A percentile compares a stretch with the other conserved stretches of the same genome.
Conservation (phyloP, 2,888 invertebrate genomes). For the Trilocha varians region DNA sequence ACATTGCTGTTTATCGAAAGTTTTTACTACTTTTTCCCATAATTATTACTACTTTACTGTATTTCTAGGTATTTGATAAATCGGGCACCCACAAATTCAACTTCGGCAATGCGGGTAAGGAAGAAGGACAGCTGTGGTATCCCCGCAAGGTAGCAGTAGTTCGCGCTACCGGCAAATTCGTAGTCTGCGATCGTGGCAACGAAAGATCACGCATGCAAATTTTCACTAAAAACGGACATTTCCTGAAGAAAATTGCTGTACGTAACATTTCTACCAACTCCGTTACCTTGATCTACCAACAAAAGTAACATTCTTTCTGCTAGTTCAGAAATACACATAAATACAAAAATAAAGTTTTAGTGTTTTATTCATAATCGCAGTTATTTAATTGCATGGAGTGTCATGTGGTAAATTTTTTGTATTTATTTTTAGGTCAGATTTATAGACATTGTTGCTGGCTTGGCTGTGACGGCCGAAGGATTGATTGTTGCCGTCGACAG, state of each 20-base stretch:
- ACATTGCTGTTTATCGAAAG: too few species aligned
- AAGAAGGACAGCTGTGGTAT: conserved; percentile 97
- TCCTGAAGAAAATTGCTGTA: conserved; percentile 93
- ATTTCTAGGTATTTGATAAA: conserved; percentile 90
- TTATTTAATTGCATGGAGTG: not conserved
- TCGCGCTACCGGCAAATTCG: conserved; percentile 89
- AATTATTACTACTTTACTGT: too few species aligned
- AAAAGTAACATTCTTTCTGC: too few species aligned
- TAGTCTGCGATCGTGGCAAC: conserved; percentile 98
- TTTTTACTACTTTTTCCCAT: too few species aligned
- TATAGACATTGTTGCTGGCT: conserved; percentile 93
- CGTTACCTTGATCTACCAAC: too few species aligned
- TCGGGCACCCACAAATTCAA: conserved; percentile 93
- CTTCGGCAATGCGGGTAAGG: conserved; percentile 95
- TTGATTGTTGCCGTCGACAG: conserved; percentile 98
- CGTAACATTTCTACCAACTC: too few species aligned
- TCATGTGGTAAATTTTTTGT: not conserved
- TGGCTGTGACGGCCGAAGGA: conserved; percentile 93
- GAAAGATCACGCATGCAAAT: conserved; percentile 98
- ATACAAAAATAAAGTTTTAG: not conserved
- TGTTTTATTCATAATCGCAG: not conserved
- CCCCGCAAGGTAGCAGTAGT: conserved; percentile 96
- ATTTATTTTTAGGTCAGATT: conserved; percentile 74
- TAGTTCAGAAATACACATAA: too few species aligned
- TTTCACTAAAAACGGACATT: conserved; percentile 95